phyloP scores from a whole-genome alignment of 1,140 invertebrate genomes.

The Ridgeia piscesae region DNA sequence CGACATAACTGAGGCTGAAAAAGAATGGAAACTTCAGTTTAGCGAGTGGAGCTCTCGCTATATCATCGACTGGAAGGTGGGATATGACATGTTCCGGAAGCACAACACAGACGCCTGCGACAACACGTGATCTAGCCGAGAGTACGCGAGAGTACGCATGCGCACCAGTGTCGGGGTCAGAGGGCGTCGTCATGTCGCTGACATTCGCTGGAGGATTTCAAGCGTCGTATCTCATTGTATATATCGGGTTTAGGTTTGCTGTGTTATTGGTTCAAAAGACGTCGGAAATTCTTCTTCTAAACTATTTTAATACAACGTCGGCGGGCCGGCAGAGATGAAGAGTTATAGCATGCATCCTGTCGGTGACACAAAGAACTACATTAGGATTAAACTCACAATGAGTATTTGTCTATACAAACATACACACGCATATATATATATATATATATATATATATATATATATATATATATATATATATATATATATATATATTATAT shows the following conservation, averaged over 20 bases:
- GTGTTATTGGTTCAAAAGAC: not conserved
- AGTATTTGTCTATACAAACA: not conserved
- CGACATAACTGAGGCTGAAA: slow-evolving; percentile 56
- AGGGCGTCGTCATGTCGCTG: not conserved
- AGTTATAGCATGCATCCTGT: too few relatives aligned
- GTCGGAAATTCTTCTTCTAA: too few relatives aligned
- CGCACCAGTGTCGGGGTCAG: not conserved
- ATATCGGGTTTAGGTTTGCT: not conserved
- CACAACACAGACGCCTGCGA: not conserved
- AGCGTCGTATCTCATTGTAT: not conserved
- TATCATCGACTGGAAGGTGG: slow-evolving; percentile 60
- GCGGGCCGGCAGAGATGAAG: too few relatives aligned
- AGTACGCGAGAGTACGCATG: not conserved
- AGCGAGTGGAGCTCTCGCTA: slow-evolving; percentile 60
- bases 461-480: too few relatives aligned
- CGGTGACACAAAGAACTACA: too few relatives aligned
- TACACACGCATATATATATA: too few relatives aligned
- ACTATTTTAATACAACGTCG: too few relatives aligned
- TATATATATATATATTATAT: too few relatives aligned
- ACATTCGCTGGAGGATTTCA: not conserved
- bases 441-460: too few relatives aligned
- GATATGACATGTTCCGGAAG: slow-evolving; percentile 41
- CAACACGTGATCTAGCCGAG: not conserved
- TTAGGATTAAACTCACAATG: not conserved
- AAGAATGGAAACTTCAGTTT: slow-evolving; percentile 60